Base-by-base conservation (phyloP, 2,113 vertebrate species). In the Sylvia atricapilla region DNA sequence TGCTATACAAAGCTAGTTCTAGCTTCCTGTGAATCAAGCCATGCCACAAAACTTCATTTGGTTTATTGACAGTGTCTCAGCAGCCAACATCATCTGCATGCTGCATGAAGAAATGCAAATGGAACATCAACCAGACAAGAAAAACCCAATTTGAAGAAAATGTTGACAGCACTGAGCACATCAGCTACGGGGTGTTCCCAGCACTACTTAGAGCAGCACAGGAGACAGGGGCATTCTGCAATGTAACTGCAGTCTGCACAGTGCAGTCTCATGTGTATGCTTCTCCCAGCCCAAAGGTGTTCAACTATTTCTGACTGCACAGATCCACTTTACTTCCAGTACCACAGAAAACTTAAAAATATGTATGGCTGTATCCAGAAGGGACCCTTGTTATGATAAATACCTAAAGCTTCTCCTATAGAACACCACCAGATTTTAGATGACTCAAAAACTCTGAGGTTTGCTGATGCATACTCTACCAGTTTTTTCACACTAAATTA, bases 31-130 rank as follows among this genome's bases (percentile, higher is more conserved):
- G 8, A 93, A 81, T 50, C 68, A 59, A 83, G 91, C 50, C 84
- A 75, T 1, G 4, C 58, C 92, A 88, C 88, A 94, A 81, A 64
- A 91, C 89, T 90, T 94, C 83, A 89, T 78, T 53, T 84, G 56
- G 52, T 94, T 94, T 95, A 93, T 72, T 94, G 94, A 85, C 39
- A 41, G 84, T 33, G 23, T 91, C 76, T 94, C 75, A 88, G 73
- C n/a, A 96, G 91, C 90, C 84, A 93, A 87, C 27, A 49, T 64
- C 23, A 78, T 78, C 64, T 15, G 86, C 20, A 6, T 33, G 24
- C 79, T 66, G 47, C 23, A 46, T 10, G 7, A 82, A 88, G 74
- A 92, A 93, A 94, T 52, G 56, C 67, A 92, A 93, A 87, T 22
- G 4, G 56, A 91, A 88, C 17, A 5, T 77, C 60, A 87, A 18